Conservation (phyloP, 2,113 vertebrate genomes). For the Syrmaticus mikado region DNA sequence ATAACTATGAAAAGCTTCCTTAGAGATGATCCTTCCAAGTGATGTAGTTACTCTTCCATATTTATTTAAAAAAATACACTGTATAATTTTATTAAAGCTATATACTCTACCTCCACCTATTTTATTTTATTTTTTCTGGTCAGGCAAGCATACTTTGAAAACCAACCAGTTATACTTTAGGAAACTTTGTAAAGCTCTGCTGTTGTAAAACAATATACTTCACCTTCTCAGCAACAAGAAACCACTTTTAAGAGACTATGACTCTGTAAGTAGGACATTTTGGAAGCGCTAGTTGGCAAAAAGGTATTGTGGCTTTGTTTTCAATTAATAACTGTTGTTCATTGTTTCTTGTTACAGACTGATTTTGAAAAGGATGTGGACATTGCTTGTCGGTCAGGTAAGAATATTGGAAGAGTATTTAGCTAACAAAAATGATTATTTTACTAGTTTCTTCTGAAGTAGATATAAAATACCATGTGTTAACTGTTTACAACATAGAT, state of each 20-base stretch:
- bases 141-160: slow-evolving; percentile 59
- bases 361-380: slow-evolving; percentile 99
- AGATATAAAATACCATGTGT: neutral
- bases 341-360: slow-evolving; percentile 86
- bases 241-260: slow-evolving; percentile 52
- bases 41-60: neutral
- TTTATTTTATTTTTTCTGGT: slow-evolving; percentile 59
- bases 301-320: neutral
- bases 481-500: neutral
- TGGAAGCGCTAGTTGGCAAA: slow-evolving; percentile 4
- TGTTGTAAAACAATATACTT: slow-evolving; percentile 58
- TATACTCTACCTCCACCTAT: slow-evolving; percentile 27
- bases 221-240: slow-evolving; percentile 52
- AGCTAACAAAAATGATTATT: neutral
- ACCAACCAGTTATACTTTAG: slow-evolving; percentile 62
- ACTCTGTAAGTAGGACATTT: slow-evolving; percentile 55
- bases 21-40: neutral
- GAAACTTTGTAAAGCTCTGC: slow-evolving; percentile 61
- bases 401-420: slow-evolving; percentile 46
- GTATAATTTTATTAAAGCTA: slow-evolving; percentile 37
- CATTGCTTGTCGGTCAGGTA: slow-evolving; percentile 99
- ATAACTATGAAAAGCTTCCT: neutral
- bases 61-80: neutral
- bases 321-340: slow-evolving; percentile 54
- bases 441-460: neutral